Base-by-base conservation (phyloP, 2,888 invertebrate genomes). In the Chydorus sphaericus region DNA sequence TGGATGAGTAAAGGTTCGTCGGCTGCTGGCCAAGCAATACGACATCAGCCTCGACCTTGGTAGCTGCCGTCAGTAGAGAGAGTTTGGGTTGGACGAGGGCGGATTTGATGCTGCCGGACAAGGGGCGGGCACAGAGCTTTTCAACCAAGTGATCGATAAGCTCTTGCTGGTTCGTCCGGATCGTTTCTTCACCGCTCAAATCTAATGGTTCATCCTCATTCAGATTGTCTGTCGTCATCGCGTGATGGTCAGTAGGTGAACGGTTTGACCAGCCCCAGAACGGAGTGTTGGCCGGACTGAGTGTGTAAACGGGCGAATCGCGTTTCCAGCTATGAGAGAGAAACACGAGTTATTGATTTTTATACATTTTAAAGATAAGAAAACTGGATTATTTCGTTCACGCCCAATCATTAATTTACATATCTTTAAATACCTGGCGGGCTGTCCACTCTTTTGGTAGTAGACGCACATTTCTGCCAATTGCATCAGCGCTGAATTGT, bases 61-160 rank as follows among this genome's bases (percentile, higher is more conserved):
- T 4, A 26, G 44, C 14, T 14, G 44, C 26, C 44, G 23, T 28
- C 28, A 44, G 28, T 26, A 44, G n/a, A 5, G 44, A 44, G 4
- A 44, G 64, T 4, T 68, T 68, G 58, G 68, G 69, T 48, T 69
- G 60, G 8, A 57, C 54, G 29, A 55, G 53, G n/a, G 61, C 58
- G 20, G 60, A 61, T n/a, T n/a, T n/a, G 31, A 53, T 44, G 14
- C 51, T 48, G 31, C 52, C 57, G 36, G 51, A 39, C 18, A 52
- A 52, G 29, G 57, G 58, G 39, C 39, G 59, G 29, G 57, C 60
- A 61, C 61, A 66, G 57, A 65, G 61, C 44, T 66, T 70, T 60
- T 76, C 77, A 65, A 79, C 76, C 67, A 71, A 66, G 72, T 77
- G 70, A 67, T 78, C 69, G 69, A 78, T 70, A 65, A 79, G 66